Conservation (phyloP, 1,140 invertebrate species). For the Oscheius sp. region DNA sequence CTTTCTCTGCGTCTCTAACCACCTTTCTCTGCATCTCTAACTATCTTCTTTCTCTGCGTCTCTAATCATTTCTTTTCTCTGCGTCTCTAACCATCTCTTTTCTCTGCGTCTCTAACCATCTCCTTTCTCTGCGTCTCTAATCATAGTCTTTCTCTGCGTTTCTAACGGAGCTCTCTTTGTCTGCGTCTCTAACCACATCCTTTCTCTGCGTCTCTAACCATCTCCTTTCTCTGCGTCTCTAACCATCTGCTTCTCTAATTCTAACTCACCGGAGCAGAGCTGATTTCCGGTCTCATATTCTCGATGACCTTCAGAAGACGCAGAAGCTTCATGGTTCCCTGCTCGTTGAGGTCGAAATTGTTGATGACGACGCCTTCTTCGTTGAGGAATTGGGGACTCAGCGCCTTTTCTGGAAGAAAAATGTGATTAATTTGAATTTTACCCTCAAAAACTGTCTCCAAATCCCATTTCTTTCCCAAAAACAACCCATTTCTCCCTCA, state of each 20-base stretch:
- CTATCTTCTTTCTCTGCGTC: background rate
- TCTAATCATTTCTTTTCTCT: background rate
- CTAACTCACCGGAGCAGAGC: conserved; percentile 57
- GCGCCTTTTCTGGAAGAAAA: conserved; percentile 51
- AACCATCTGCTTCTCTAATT: too few species aligned
- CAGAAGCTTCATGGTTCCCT: conserved; percentile 52
- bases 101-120: too few species aligned
- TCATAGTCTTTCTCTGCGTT: too few species aligned
- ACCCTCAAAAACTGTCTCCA: too few species aligned
- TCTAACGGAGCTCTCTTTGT: too few species aligned
- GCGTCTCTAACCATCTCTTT: background rate
- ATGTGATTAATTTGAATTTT: too few species aligned
- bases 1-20: background rate
- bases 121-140: too few species aligned
- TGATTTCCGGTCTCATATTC: conserved; percentile 54
- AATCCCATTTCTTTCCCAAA: background rate
- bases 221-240: too few species aligned
- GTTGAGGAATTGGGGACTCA: conserved; percentile 41
- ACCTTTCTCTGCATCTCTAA: background rate
- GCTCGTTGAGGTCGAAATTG: conserved; percentile 57
- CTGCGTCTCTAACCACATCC: too few species aligned
- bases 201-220: too few species aligned
- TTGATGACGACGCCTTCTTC: conserved; percentile 56
- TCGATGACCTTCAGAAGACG: conserved; percentile 56
- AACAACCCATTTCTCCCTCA: background rate